These are phyloP conservation scores for Glomeris marginata DNA, from an alignment of 2,888 invertebrate species.

Conservation along the genomic window DNA sequence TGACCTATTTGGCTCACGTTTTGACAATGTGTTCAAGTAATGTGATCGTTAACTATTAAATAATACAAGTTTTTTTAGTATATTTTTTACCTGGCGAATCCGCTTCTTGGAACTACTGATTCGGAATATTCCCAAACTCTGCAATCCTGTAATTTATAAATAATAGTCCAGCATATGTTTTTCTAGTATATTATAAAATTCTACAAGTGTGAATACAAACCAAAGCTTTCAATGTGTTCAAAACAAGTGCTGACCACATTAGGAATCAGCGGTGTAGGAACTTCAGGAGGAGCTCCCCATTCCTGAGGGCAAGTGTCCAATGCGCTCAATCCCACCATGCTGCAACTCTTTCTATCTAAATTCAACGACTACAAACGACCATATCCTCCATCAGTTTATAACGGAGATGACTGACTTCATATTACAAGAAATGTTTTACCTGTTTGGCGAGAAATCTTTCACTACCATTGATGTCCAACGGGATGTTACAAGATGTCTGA, in stretches of 20 bases:
- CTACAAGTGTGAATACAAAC: conserved; percentile 27
- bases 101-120: conserved; percentile 85
- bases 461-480: conserved; percentile 8
- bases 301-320: conserved; percentile 23
- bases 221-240: conserved; percentile 61
- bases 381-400: too few species aligned
- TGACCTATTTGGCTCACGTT: too few species aligned
- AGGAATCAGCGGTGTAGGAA: conserved; percentile 43
- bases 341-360: conserved; percentile 19
- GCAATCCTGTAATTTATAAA: conserved; percentile 34
- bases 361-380: conserved; percentile 19
- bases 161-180: neutral
- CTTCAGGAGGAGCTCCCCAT: conserved; percentile 9
- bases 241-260: conserved; percentile 63
- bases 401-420: neutral
- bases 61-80: too few species aligned
- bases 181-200: neutral
- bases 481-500: conserved; percentile 14
- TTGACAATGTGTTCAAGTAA: too few species aligned
- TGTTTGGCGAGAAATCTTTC: conserved; percentile 7
- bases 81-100: conserved; percentile 75
- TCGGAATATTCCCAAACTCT: conserved; percentile 76
- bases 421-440: neutral
- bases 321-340: conserved; percentile 33
- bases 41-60: too few species aligned